phyloP scores from a whole-genome alignment of 2,113 vertebrate genomes.

The Emberiza fucata region DNA sequence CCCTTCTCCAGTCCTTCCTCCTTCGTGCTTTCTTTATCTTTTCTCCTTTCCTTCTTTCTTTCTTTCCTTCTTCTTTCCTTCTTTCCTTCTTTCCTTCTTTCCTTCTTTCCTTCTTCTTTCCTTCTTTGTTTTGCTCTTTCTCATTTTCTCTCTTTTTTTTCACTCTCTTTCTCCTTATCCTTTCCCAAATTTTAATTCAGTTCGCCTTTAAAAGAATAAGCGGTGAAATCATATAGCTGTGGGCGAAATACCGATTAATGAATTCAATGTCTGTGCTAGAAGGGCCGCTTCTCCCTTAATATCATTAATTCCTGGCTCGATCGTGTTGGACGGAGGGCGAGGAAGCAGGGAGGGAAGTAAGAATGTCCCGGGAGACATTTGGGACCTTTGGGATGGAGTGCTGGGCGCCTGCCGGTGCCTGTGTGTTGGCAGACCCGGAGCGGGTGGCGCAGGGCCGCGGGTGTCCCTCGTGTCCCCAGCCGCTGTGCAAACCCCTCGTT shows the following conservation, averaged over 20 bases:
- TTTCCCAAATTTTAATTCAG: neutral
- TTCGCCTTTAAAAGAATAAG: neutral
- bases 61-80: too few relatives aligned
- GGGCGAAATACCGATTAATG: neutral
- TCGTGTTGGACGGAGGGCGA: neutral
- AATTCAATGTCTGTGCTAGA: neutral
- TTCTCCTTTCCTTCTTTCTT: neutral
- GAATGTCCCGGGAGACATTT: neutral
- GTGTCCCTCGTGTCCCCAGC: too few relatives aligned
- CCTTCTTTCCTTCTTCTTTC: too few relatives aligned
- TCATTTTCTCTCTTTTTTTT: neutral
- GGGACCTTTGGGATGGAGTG: too few relatives aligned
- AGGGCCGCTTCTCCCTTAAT: neutral
- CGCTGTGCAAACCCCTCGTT: neutral
- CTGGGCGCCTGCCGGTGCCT: neutral
- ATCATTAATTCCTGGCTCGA: neutral
- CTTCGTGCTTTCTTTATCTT: neutral
- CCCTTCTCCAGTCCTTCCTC: neutral
- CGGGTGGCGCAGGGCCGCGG: neutral
- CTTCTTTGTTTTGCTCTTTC: accelerated
- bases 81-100: neutral
- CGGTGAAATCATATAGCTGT: neutral
- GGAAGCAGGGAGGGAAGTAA: neutral
- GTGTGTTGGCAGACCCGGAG: neutral
- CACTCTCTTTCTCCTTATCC: neutral